A percentile compares a stretch with the other conserved stretches of the same genome.
Conservation (phyloP, 2,888 invertebrate species). For the Xestia c-nigrum region DNA sequence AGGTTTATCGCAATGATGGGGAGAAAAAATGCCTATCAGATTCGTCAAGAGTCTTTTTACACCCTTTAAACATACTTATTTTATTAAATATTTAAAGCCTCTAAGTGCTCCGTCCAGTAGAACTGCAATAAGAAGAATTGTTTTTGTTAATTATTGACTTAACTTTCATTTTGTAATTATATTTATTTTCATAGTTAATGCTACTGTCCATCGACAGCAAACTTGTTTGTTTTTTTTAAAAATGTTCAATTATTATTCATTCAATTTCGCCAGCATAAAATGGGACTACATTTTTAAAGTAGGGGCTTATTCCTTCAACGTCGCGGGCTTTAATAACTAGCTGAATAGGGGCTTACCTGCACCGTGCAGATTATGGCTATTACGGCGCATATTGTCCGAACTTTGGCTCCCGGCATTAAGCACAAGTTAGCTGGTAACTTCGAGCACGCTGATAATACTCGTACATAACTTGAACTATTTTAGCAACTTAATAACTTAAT, state of each 20-base stretch:
- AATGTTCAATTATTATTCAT: neutral
- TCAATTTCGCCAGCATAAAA: neutral
- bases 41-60: no score
- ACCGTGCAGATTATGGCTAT: neutral
- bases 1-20: no score
- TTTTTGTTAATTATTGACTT: neutral
- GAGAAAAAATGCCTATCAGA: no score
- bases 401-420: neutral
- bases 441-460: constrained; percentile 54
- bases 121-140: neutral
- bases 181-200: neutral
- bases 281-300: neutral
- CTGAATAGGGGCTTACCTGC: neutral
- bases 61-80: neutral
- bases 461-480: neutral
- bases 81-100: no score
- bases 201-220: neutral
- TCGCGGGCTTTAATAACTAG: constrained; percentile 13
- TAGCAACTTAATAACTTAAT: neutral
- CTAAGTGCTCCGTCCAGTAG: neutral
- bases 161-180: constrained; percentile 1
- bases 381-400: neutral
- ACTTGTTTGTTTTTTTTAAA: neutral
- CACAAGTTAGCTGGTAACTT: constrained; percentile 57
- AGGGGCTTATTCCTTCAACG: neutral